Evolutionary conservation across 2,888 invertebrate species (phyloP).

Genomic region (Synanthedon formicaeformis): DNA sequence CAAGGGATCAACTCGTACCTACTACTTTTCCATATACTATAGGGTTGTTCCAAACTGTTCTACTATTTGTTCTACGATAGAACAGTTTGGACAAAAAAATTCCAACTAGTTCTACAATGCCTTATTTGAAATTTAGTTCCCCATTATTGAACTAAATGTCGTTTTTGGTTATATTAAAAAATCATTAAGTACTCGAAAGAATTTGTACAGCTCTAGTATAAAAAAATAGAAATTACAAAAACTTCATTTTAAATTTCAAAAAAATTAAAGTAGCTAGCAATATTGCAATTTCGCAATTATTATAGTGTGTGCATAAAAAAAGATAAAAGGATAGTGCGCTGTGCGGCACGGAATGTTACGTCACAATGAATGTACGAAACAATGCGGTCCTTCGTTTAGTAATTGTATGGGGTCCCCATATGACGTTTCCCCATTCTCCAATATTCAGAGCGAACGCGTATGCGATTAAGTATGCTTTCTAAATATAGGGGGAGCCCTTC

Average conservation of each 20-base stretch:
- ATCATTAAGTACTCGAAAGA: not conserved
- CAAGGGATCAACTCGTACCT: too few species aligned
- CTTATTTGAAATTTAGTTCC: not conserved
- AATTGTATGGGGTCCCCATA: conserved; percentile 56
- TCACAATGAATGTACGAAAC: conserved; percentile 28
- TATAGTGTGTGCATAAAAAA: not conserved
- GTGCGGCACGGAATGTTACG: conserved; percentile 40
- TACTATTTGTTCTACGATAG: too few species aligned
- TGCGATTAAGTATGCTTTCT: conserved; percentile 63
- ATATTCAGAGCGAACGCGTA: conserved; percentile 59
- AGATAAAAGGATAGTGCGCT: conserved; percentile 7
- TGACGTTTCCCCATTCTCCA: conserved; percentile 63
- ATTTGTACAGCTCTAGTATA: not conserved
- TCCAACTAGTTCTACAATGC: too few species aligned
- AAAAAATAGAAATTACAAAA: not conserved
- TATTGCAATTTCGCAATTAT: not conserved
- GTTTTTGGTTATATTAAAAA: not conserved
- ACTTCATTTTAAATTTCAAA: too few species aligned
- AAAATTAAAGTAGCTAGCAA: not conserved
- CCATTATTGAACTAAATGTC: not conserved
- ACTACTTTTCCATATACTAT: too few species aligned
- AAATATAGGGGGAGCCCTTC: conserved; percentile 54
- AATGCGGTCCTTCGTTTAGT: conserved; percentile 37
- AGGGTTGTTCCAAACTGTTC: too few species aligned
- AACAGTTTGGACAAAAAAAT: too few species aligned